Conservation (phyloP, 2,797 vertebrate species). For the Xenops minutus region DNA sequence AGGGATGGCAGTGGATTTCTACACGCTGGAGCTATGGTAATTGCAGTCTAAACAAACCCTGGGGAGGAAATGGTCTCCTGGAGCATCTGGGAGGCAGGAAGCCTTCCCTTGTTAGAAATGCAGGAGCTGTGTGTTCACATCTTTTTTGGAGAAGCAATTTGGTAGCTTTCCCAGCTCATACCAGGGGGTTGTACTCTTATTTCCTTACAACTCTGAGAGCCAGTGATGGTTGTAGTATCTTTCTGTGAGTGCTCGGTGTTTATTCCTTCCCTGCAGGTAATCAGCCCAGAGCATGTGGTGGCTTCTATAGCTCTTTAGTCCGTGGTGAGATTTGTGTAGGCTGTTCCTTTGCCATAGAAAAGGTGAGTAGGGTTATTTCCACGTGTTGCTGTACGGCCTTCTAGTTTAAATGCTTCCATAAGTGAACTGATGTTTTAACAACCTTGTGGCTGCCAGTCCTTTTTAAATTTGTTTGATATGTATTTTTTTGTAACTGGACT, state of each 20-base stretch:
- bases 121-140: neutral
- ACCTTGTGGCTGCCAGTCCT: neutral
- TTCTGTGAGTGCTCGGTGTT: neutral
- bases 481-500: neutral
- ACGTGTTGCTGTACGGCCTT: neutral
- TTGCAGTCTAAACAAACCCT: neutral
- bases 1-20: neutral
- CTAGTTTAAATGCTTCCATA: neutral
- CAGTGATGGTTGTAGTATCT: neutral
- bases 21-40: accelerated
- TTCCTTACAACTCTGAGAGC: neutral
- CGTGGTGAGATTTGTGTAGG: neutral
- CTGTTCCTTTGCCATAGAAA: neutral
- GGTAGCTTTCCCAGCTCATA: neutral
- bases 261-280: conserved; percentile 21
- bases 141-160: neutral
- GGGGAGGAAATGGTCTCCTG: neutral
- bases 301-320: neutral
- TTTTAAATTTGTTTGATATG: neutral
- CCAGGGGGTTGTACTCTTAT: neutral
- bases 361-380: conserved; percentile 52
- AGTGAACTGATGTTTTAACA: neutral
- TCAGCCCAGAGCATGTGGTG: neutral
- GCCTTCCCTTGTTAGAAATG: neutral
- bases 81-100: neutral